Evolutionary conservation across 2,113 vertebrate genomes (phyloP), one percentile per base, ranked within the genome.

Genomic region (Nyctereutes procyonoides): DNA sequence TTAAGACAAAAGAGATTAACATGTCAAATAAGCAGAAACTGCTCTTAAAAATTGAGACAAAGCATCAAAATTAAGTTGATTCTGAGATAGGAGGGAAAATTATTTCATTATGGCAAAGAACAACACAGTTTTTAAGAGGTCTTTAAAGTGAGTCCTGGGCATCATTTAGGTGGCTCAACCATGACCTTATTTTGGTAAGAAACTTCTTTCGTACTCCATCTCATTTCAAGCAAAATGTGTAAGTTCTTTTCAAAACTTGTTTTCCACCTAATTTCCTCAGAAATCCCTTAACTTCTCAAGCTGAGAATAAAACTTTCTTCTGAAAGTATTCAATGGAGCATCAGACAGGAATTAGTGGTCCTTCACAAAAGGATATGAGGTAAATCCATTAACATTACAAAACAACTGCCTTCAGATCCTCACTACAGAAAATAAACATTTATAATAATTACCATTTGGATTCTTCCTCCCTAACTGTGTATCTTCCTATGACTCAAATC

Each of bases 1-100:
- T 87, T 94, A 92, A 97, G 35, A 86, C 15, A 30, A 97, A 94
- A 97, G 60, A 73, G 92, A 92, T 65, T 56, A 91, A 95, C 38
- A 4, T 69, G 17, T 84, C 71, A 95, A 95, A 32, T 76, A 82
- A 95, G 32, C 13, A 96, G 26, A 91, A 91, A 73, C 4, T 88
- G 13, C 43, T 95, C n/a, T 38, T 79, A 89, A 86, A 97, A 80
- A 28, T 53, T 43, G 10, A 22, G 94, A 62, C 79, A 76, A 28
- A n/a, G 35, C 2, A 93, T 22, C 15, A 89, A 86, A 79, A 86
- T 60, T 80, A 90, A 81, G 63, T 3, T 81, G 56, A 93, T 30
- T 0, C 24, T 53, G 28, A 71, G 5, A 80, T 0, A 69, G 6
- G 3, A 91, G 16, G 30, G 30, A 22, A 71, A 82, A 28, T 35